Percentiles rank a stretch among this genome's conserved stretches.
phyloP scores from a whole-genome alignment of 2,888 invertebrate species.

The Ennomos fuscantarius region DNA sequence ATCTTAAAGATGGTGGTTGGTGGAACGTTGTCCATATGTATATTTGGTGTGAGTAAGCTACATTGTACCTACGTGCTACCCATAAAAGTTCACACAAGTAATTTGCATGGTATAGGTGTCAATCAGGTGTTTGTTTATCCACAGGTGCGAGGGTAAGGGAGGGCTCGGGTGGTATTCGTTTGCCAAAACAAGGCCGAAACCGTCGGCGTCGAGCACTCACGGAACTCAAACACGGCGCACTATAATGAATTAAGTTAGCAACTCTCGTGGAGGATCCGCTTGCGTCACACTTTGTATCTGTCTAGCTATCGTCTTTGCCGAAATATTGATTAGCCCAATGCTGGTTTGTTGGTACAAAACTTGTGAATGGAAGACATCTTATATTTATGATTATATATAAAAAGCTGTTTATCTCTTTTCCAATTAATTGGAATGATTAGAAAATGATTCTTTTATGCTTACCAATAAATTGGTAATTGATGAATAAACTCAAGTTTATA shows the following conservation, averaged over 20 bases:
- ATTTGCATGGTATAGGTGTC: conserved; percentile 69
- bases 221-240: conserved; percentile 76
- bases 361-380: conserved; percentile 1
- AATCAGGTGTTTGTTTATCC: conserved; percentile 69
- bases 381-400: no score
- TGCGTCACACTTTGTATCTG: conserved; percentile 61
- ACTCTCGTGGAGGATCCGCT: conserved; percentile 66
- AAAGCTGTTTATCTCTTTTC: no score
- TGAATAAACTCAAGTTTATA: no score
- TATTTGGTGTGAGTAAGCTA: conserved; percentile 3
- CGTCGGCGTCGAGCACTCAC: conserved; percentile 59
- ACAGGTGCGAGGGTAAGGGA: conserved; percentile 43
- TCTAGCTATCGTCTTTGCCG: conserved; percentile 33
- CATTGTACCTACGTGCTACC: conserved; percentile 31
- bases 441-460: no score
- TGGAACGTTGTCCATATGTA: neutral
- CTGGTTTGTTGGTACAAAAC: conserved; percentile 16
- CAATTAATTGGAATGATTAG: no score
- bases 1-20: neutral
- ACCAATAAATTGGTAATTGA: no score
- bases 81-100: conserved; percentile 50
- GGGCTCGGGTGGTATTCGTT: conserved; percentile 47
- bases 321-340: conserved; percentile 28
- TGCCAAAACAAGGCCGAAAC: conserved; percentile 58
- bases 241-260: conserved; percentile 82